A percentile compares a stretch with the other conserved stretches of the same genome.
Conservation (phyloP, 2,113 vertebrate genomes). For the Dasyprocta punctata region DNA sequence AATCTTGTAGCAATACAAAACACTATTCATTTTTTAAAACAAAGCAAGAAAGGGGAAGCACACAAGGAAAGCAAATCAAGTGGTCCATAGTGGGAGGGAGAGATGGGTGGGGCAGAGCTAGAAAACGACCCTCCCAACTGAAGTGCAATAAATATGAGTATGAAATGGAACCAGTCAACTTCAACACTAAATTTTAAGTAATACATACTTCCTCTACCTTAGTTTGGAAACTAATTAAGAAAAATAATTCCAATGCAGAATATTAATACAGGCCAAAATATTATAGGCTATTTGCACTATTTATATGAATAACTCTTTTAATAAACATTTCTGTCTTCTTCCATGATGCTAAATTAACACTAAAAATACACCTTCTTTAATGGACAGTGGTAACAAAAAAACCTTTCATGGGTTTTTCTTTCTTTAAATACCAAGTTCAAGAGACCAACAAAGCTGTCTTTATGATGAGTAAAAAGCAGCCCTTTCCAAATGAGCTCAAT, state of each 20-base stretch:
- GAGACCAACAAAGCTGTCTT: constrained; percentile 70
- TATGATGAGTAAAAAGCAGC: constrained; percentile 59
- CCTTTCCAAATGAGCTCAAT: constrained; percentile 71
- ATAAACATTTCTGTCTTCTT: constrained; percentile 50
- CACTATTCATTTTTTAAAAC: neutral
- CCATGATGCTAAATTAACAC: constrained; percentile 36
- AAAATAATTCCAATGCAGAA: constrained; percentile 50
- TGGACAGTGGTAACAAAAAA: constrained; percentile 68
- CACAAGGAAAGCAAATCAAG: neutral
- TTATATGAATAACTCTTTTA: constrained; percentile 53
- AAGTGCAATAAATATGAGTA: neutral
- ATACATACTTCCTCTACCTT: neutral
- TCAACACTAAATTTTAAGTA: constrained; percentile 11
- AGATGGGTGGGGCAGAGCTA: neutral
- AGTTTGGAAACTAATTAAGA: constrained; percentile 2
- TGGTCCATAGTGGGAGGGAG: neutral
- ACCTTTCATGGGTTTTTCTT: constrained; percentile 57
- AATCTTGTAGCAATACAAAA: neutral
- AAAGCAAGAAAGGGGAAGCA: neutral
- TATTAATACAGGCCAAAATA: neutral
- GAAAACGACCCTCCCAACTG: neutral
- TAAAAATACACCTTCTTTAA: constrained; percentile 70
- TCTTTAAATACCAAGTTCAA: constrained; percentile 43
- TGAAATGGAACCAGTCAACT: neutral
- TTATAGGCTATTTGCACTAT: neutral